Conservation (phyloP, 2,888 invertebrate species). For the Caradrina clavipalpis region DNA sequence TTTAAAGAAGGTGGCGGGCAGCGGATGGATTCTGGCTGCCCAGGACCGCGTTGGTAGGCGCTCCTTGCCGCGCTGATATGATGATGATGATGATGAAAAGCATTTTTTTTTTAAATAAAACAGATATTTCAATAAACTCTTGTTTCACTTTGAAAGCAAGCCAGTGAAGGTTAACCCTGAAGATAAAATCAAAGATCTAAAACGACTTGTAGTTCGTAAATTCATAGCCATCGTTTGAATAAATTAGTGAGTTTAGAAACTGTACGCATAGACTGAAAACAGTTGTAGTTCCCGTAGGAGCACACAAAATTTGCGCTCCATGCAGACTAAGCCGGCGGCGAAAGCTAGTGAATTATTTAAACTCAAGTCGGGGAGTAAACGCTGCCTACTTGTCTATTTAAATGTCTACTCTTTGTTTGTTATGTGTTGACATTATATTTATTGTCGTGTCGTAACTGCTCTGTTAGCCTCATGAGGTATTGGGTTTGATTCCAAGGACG, state of each 20-base stretch:
- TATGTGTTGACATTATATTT: neutral
- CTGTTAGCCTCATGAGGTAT: too few relatives aligned
- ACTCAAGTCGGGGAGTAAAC: constrained; percentile 13
- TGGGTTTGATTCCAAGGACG: too few relatives aligned
- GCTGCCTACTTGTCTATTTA: constrained; percentile 14
- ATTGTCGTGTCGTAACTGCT: neutral
- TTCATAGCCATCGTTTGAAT: constrained; percentile 15
- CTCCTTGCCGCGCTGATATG: too few relatives aligned
- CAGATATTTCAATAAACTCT: neutral
- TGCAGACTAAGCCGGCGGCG: neutral
- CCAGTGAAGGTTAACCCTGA: neutral
- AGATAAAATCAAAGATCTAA: neutral
- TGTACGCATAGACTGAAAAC: constrained; percentile 25
- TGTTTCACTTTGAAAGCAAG: neutral
- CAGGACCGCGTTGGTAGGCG: too few relatives aligned
- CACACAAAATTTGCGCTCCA: constrained; percentile 35
- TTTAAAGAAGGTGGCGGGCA: too few relatives aligned
- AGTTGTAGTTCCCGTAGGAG: constrained; percentile 43
- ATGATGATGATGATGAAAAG: too few relatives aligned
- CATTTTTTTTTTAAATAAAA: neutral
- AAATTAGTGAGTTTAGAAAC: constrained; percentile 40
- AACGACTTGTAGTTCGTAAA: neutral
- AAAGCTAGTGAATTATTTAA: constrained; percentile 39
- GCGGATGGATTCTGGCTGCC: too few relatives aligned
- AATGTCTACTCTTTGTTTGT: constrained; percentile 3